Evolutionary conservation across 2,888 invertebrate genomes (phyloP).

Genomic region (Celastrina argiolus): DNA sequence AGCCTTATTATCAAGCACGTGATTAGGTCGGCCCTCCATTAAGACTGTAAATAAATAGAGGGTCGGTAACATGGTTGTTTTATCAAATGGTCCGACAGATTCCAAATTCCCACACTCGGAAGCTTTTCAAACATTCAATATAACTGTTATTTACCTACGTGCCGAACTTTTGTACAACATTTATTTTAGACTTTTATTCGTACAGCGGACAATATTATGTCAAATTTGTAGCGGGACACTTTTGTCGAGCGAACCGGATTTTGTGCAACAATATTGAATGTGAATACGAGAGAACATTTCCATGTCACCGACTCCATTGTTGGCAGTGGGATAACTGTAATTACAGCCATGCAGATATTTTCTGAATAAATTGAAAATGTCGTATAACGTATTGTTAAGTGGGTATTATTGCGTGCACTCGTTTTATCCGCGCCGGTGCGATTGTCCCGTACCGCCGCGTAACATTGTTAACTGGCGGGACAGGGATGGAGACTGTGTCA

Average conservation of each 20-base stretch:
- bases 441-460: constrained; percentile 40
- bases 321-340: constrained; percentile 47
- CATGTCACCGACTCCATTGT: constrained; percentile 39
- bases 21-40: not conserved
- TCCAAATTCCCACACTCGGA: not conserved
- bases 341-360: constrained; percentile 50
- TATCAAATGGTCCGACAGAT: not conserved
- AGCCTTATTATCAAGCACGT: constrained; percentile 9
- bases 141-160: not conserved
- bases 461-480: constrained; percentile 40
- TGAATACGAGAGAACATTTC: constrained; percentile 34
- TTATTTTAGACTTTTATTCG: not conserved
- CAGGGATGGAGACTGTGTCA: constrained; percentile 58
- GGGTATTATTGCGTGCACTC: constrained; percentile 48
- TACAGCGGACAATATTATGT: not conserved
- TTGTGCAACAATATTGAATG: constrained; percentile 37
- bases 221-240: not conserved
- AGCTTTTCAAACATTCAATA: not conserved
- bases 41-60: not conserved
- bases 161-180: not conserved
- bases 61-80: not conserved
- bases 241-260: constrained; percentile 29
- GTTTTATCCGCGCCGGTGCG: constrained; percentile 41
- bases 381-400: constrained; percentile 50
- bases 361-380: constrained; percentile 55